Evolutionary conservation across 2,113 vertebrate species (phyloP).

Genomic region (Microcebus ravelobensis): DNA sequence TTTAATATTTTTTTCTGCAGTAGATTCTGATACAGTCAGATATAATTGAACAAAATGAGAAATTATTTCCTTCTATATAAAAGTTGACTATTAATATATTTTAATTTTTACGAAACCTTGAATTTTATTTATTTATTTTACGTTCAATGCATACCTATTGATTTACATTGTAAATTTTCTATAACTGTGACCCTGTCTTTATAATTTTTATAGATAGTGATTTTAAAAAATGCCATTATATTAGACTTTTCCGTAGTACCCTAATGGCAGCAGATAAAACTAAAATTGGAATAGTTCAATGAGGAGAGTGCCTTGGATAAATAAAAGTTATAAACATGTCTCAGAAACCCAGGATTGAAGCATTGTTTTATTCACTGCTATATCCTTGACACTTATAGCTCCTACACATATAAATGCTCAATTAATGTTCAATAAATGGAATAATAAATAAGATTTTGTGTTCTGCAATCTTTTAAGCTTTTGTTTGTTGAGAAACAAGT

Average conservation of each 20-base stretch:
- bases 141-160: background rate
- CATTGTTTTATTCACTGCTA: background rate
- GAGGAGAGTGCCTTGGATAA: background rate
- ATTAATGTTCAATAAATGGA: background rate
- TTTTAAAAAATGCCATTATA: background rate
- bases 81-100: background rate
- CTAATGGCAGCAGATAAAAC: background rate
- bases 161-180: background rate
- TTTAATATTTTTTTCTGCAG: background rate
- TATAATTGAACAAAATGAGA: background rate
- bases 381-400: background rate
- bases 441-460: background rate
- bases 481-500: background rate
- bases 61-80: background rate
- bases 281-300: background rate
- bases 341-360: background rate
- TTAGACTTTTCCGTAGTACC: background rate
- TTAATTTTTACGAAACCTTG: background rate
- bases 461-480: background rate
- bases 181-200: background rate
- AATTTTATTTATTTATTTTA: background rate
- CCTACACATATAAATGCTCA: background rate
- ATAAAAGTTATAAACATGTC: background rate
- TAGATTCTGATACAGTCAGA: background rate
- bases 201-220: background rate